Evolutionary conservation across 2,113 vertebrate species (phyloP).

Genomic region (Maccullochella peelii): DNA sequence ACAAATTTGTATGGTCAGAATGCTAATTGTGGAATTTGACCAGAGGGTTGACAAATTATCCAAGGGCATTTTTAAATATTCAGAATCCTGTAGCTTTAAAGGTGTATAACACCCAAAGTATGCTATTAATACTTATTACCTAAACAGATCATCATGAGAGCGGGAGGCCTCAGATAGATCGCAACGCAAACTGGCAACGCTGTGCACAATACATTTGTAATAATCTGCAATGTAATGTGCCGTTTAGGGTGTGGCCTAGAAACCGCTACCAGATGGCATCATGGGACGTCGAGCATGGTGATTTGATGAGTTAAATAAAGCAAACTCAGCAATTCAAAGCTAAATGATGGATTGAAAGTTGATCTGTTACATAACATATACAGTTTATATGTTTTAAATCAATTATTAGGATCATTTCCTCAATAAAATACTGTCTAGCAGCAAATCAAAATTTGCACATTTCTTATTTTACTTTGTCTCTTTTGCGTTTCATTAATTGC

Average conservation of each 20-base stretch:
- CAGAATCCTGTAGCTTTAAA: conserved; percentile 48
- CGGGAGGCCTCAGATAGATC: not conserved
- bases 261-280: not conserved
- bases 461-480: not conserved
- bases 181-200: not conserved
- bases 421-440: too few species aligned
- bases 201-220: too few species aligned
- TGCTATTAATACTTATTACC: not conserved
- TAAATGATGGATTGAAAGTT: not conserved
- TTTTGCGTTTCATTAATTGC: not conserved
- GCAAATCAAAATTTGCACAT: not conserved
- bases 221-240: not conserved
- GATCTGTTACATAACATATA: not conserved
- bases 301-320: not conserved
- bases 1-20: conserved; percentile 86
- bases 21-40: conserved; percentile 90
- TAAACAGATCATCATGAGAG: not conserved
- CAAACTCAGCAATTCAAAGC: not conserved
- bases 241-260: too few species aligned
- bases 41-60: conserved; percentile 90
- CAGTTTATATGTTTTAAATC: not conserved
- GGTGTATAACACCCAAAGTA: conserved; percentile 3
- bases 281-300: not conserved
- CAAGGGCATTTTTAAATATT: conserved; percentile 88
- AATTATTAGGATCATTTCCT: not conserved